Conservation (phyloP, 2,888 invertebrate species). For the Plagiodera versicolora region DNA sequence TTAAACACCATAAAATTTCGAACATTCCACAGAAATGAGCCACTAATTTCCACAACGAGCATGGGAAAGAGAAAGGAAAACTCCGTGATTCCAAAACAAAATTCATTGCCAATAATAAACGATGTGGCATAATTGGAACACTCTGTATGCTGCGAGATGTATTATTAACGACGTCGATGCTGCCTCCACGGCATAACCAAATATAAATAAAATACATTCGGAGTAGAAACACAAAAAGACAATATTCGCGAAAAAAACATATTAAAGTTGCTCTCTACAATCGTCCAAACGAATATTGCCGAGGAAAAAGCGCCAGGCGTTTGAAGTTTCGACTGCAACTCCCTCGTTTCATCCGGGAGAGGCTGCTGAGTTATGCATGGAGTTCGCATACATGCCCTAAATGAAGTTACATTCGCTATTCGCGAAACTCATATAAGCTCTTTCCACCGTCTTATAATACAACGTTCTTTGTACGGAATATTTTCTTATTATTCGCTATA, state of each 20-base stretch:
- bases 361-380: constrained; percentile 40
- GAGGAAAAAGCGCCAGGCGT: constrained; percentile 18
- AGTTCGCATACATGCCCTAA: constrained; percentile 39
- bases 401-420: constrained; percentile 41
- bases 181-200: too few species aligned
- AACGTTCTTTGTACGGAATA: constrained; percentile 37
- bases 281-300: constrained; percentile 31
- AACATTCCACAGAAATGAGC: constrained; percentile 20
- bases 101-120: too few species aligned
- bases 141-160: too few species aligned
- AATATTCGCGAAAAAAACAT: constrained; percentile 26
- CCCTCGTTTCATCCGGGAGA: constrained; percentile 20
- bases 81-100: too few species aligned
- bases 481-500: constrained; percentile 32
- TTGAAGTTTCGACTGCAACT: constrained; percentile 19
- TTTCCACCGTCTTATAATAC: constrained; percentile 36
- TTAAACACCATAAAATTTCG: constrained; percentile 24
- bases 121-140: too few species aligned
- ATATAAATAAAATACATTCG: too few species aligned
- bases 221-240: neutral
- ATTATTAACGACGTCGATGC: too few species aligned
- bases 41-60: neutral
- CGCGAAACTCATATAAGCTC: constrained; percentile 27
- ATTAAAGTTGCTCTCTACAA: constrained; percentile 35
- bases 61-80: neutral